phyloP scores from a whole-genome alignment of 2,888 invertebrate genomes.

The Drosophila dives region DNA sequence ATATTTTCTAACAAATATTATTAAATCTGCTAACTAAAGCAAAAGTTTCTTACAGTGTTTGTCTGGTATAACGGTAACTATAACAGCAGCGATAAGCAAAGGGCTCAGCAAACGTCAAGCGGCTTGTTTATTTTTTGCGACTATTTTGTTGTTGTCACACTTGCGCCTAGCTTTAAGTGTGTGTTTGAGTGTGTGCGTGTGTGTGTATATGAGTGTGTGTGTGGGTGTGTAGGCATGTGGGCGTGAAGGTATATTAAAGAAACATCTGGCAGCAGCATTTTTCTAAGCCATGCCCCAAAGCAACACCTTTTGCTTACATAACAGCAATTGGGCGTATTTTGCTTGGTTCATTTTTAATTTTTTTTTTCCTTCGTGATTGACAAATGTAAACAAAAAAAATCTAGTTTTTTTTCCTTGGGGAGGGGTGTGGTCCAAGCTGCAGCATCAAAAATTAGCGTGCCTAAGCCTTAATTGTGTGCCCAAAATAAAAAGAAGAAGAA shows the following conservation, averaged over 20 bases:
- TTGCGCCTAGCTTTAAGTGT: constrained; percentile 45
- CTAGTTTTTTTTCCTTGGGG: constrained; percentile 28
- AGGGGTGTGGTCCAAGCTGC: constrained; percentile 45
- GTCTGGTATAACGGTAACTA: constrained; percentile 46
- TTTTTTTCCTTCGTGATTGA: constrained; percentile 6
- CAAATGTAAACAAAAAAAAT: constrained; percentile 62
- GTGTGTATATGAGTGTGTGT: constrained; percentile 10
- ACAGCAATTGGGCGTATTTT: constrained; percentile 46
- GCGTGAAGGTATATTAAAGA: constrained; percentile 63
- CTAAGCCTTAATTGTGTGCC: constrained; percentile 61
- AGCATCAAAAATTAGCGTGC: constrained; percentile 64
- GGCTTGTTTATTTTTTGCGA: constrained; percentile 73
- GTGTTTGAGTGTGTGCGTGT: constrained; percentile 9
- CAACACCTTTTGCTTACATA: constrained; percentile 42
- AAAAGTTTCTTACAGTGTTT: constrained; percentile 50
- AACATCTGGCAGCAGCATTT: constrained; percentile 66
- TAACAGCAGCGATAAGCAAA: constrained; percentile 71
- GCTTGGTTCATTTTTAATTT: constrained; percentile 39
- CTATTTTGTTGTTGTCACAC: constrained; percentile 56
- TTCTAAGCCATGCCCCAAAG: constrained; percentile 49
- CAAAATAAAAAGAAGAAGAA: not conserved
- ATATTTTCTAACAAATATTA: not conserved
- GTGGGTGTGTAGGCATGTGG: constrained; percentile 1
- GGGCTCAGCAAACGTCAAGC: constrained; percentile 45
- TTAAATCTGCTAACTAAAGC: not conserved